Conservation (phyloP, 2,888 invertebrate genomes). For the Ctena decussata region DNA sequence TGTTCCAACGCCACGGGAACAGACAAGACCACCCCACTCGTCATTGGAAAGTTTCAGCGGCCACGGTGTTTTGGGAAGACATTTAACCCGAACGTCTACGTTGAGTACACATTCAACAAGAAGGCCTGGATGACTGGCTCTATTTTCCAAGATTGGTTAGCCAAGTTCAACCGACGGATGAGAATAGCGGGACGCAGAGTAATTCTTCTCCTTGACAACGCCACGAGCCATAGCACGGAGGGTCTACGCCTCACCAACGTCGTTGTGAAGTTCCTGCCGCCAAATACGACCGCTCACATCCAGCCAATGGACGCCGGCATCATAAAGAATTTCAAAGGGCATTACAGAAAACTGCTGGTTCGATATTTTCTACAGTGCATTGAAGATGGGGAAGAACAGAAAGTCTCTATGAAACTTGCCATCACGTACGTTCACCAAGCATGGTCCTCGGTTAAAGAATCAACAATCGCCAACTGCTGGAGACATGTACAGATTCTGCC, state of each 20-base stretch:
- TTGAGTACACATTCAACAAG: slow-evolving; percentile 34
- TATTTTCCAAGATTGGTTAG: slow-evolving; percentile 52
- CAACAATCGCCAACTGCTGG: too few relatives aligned
- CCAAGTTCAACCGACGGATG: slow-evolving; percentile 40
- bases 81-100: slow-evolving; percentile 34
- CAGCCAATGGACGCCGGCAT: slow-evolving; percentile 51
- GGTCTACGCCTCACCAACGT: slow-evolving; percentile 38
- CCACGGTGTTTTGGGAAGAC: slow-evolving; percentile 50
- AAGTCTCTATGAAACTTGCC: slow-evolving; percentile 38
- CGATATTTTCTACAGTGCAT: slow-evolving; percentile 33
- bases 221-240: slow-evolving; percentile 33
- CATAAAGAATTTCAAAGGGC: slow-evolving; percentile 35
- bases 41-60: slow-evolving; percentile 23
- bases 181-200: slow-evolving; percentile 12
- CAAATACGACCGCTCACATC: slow-evolving; percentile 56
- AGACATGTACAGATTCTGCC: too few relatives aligned
- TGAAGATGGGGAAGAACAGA: slow-evolving; percentile 33
- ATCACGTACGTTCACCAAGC: too few relatives aligned
- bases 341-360: slow-evolving; percentile 44
- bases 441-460: too few relatives aligned
- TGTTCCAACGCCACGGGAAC: too few relatives aligned
- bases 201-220: slow-evolving; percentile 54
- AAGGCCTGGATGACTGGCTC: slow-evolving; percentile 67
- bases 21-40: too few relatives aligned
- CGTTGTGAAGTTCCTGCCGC: slow-evolving; percentile 57